phyloP scores from a whole-genome alignment of 2,888 invertebrate species.

The Andrena minutula region DNA sequence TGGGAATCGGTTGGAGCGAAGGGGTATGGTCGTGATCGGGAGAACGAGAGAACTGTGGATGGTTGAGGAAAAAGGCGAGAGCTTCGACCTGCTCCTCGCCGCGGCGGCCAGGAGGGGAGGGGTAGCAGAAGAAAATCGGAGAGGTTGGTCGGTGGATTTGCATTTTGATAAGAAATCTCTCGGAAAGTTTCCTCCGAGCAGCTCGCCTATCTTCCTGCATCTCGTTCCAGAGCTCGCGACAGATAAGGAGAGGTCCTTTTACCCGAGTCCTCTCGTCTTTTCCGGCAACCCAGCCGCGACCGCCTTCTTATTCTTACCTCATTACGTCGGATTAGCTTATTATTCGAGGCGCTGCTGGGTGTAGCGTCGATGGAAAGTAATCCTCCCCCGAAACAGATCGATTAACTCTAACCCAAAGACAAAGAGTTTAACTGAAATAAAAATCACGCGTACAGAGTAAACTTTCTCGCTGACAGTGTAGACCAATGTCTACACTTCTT shows the following conservation, averaged over 20 bases:
- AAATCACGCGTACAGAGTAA: neutral
- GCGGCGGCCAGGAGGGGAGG: slow-evolving; percentile 15
- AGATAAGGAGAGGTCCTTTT: slow-evolving; percentile 49
- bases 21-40: neutral
- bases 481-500: too few relatives aligned
- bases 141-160: slow-evolving; percentile 81
- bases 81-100: slow-evolving; percentile 22
- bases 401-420: slow-evolving; percentile 42
- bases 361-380: slow-evolving; percentile 31
- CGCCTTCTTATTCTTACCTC: slow-evolving; percentile 82
- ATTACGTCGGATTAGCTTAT: slow-evolving; percentile 83
- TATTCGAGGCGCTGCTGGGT: slow-evolving; percentile 71
- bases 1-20: slow-evolving; percentile 33
- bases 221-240: slow-evolving; percentile 36
- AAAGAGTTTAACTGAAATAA: neutral
- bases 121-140: slow-evolving; percentile 61
- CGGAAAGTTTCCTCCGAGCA: slow-evolving; percentile 77
- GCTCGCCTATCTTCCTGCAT: slow-evolving; percentile 45
- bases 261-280: slow-evolving; percentile 35
- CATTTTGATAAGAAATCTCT: slow-evolving; percentile 85
- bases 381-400: slow-evolving; percentile 47
- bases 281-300: slow-evolving; percentile 38
- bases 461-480: too few relatives aligned
- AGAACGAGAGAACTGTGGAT: neutral
- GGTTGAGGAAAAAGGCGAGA: slow-evolving; percentile 14